Conservation (phyloP, 1,140 invertebrate species). For the Halesus radiatus region DNA sequence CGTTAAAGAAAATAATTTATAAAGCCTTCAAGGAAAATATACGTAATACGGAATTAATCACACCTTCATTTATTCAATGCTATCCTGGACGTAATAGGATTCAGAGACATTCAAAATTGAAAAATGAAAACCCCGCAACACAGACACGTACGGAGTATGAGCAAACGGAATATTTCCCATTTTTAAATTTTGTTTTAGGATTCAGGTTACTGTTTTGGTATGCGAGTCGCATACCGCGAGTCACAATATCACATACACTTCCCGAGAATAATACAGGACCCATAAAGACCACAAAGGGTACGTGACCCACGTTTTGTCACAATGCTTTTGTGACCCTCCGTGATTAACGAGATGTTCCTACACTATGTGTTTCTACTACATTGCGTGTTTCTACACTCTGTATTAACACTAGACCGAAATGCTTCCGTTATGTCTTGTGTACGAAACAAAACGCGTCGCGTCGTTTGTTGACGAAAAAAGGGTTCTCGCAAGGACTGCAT, state of each 20-base stretch:
- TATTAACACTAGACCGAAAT: not conserved
- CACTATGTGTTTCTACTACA: too few species aligned
- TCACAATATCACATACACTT: slow-evolving; percentile 23
- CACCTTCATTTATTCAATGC: too few species aligned
- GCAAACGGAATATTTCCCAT: slow-evolving; percentile 3
- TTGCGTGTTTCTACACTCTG: too few species aligned
- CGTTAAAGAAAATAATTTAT: too few species aligned
- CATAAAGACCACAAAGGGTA: slow-evolving; percentile 20
- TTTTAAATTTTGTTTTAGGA: not conserved
- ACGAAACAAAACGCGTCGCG: not conserved
- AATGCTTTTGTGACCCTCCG: slow-evolving; percentile 10
- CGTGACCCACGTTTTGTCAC: slow-evolving; percentile 15
- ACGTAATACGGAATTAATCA: too few species aligned
- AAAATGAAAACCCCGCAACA: not conserved
- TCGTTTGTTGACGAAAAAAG: too few species aligned
- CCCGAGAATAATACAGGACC: slow-evolving; percentile 1
- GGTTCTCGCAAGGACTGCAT: too few species aligned
- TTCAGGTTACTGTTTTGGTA: slow-evolving; percentile 1
- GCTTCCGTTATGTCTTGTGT: slow-evolving; percentile 14
- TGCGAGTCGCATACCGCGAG: not conserved
- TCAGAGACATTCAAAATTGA: too few species aligned
- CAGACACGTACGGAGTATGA: not conserved
- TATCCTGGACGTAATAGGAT: too few species aligned
- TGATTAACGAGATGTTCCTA: slow-evolving; percentile 17
- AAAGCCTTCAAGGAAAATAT: too few species aligned